These are phyloP conservation scores for Pipistrellus nathusii DNA, from an alignment of 2,797 vertebrate species.

Conservation along the genomic window DNA sequence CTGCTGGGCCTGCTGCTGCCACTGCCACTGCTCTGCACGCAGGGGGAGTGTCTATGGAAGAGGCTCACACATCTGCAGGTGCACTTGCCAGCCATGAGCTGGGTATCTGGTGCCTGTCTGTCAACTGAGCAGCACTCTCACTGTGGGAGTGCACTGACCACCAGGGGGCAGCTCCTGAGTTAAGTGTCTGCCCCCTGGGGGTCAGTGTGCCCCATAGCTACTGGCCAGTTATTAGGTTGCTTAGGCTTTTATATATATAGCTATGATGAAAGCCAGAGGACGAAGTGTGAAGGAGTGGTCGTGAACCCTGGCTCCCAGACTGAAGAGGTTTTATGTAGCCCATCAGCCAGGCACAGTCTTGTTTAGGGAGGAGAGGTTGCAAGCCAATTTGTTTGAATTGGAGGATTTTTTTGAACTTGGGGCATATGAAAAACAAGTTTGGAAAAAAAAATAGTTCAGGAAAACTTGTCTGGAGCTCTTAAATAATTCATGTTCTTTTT, in stretches of 20 bases:
- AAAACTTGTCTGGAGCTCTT: slow-evolving; percentile 61
- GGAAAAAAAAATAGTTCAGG: background rate
- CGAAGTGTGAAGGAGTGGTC: background rate
- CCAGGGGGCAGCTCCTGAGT: no score
- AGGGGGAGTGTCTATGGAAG: no score
- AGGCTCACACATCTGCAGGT: no score
- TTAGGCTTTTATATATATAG: no score
- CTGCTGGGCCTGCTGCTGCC: no score
- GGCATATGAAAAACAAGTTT: background rate
- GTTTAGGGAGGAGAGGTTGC: background rate
- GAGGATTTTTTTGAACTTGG: slow-evolving; percentile 41
- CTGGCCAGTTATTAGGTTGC: rapidly evolving
- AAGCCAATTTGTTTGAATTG: background rate
- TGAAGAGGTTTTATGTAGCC: background rate
- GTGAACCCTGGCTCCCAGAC: background rate
- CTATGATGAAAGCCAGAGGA: background rate
- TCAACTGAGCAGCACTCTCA: no score
- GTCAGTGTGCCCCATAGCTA: no score
- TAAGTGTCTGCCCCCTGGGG: no score
- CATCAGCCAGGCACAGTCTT: background rate
- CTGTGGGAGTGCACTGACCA: no score
- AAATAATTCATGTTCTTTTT: slow-evolving; percentile 87
- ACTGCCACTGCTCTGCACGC: no score
- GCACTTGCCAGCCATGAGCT: no score
- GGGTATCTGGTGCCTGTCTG: rapidly evolving